phyloP scores from a whole-genome alignment of 2,888 invertebrate genomes.

The Acanthosepion pharaonis region DNA sequence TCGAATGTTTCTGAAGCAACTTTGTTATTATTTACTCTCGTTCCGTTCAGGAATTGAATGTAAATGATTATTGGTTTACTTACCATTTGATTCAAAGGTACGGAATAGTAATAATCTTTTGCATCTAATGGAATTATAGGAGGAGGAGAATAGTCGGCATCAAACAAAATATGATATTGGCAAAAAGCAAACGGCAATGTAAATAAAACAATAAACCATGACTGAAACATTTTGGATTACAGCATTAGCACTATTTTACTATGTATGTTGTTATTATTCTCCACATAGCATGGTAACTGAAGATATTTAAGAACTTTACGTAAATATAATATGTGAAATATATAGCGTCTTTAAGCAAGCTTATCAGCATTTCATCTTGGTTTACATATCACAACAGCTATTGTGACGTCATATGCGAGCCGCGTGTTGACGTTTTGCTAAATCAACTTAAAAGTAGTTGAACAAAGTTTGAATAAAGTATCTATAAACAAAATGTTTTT shows the following conservation, averaged over 20 bases:
- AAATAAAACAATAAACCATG: background rate
- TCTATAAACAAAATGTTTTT: no score
- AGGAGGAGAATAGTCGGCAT: background rate
- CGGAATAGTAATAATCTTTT: background rate
- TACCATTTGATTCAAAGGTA: background rate
- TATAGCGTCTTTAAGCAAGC: no score
- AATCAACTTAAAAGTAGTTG: no score
- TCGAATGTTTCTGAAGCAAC: background rate
- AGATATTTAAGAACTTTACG: no score
- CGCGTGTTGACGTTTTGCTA: no score
- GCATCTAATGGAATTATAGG: background rate
- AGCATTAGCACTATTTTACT: background rate
- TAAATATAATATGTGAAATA: no score
- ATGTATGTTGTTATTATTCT: background rate
- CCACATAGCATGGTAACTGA: background rate
- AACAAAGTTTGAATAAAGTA: no score
- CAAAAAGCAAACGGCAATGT: background rate
- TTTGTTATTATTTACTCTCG: accelerated
- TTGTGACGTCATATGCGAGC: no score
- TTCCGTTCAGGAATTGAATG: background rate
- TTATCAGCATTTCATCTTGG: no score
- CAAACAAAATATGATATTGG: background rate
- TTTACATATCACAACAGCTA: no score
- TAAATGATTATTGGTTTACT: background rate
- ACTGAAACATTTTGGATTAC: background rate